phyloP scores from a whole-genome alignment of 37 sponge, comb jelly and placozoan species.

The Diacarnus erythraeanus region DNA sequence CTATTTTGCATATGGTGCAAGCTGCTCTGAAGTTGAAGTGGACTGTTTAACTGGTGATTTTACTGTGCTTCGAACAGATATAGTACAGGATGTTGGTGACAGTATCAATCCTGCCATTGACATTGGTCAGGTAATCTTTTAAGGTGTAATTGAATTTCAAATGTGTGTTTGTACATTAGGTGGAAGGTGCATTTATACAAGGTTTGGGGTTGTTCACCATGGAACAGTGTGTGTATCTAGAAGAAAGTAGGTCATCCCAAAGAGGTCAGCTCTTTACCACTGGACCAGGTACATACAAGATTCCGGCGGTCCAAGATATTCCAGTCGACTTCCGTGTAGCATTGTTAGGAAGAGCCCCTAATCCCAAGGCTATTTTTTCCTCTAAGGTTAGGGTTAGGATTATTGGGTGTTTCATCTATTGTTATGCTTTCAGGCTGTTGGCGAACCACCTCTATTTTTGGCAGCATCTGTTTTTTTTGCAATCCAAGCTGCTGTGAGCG shows the following conservation, averaged over 20 bases:
- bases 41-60: conserved; percentile 80
- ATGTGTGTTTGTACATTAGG: conserved; percentile 5
- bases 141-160: background rate
- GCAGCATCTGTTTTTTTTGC: conserved; percentile 85
- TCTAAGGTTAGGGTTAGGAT: conserved; percentile 71
- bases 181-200: conserved; percentile 83
- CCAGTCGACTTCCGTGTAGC: conserved; percentile 77
- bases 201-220: conserved; percentile 72
- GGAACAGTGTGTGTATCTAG: conserved; percentile 72
- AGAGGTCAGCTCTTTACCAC: conserved; percentile 59
- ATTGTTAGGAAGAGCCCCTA: conserved; percentile 62
- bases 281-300: conserved; percentile 87
- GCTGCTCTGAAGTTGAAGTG: conserved; percentile 77
- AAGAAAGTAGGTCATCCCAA: conserved; percentile 33
- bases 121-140: conserved; percentile 69
- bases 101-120: conserved; percentile 90
- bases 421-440: conserved; percentile 70
- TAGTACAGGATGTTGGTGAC: conserved; percentile 82
- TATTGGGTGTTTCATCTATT: too few species aligned
- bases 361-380: conserved; percentile 72
- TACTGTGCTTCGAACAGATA: conserved; percentile 57
- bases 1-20: conserved; percentile 80
- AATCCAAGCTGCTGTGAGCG: conserved; percentile 74
- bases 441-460: conserved; percentile 92
- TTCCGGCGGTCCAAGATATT: conserved; percentile 71